phyloP scores from a whole-genome alignment of 92 coral and sea anemone genomes.

The Porites cylindrica region DNA sequence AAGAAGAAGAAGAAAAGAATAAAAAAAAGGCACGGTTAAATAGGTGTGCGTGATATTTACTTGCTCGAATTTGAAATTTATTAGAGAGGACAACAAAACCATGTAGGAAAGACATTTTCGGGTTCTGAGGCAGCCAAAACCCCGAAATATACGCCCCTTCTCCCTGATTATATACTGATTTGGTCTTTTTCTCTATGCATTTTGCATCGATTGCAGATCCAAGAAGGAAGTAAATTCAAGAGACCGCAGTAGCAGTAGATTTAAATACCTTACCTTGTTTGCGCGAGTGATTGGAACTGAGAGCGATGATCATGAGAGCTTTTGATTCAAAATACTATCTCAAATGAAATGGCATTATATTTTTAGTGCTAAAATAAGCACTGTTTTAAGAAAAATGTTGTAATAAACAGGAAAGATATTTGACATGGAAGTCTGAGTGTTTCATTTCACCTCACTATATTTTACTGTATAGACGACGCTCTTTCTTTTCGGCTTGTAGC shows the following conservation, averaged over 20 bases:
- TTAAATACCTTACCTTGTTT: not conserved
- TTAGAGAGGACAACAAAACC: too few relatives aligned
- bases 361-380: not conserved
- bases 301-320: not conserved
- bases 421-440: not conserved
- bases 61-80: too few relatives aligned
- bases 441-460: not conserved
- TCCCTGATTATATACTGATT: not conserved
- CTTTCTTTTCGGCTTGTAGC: too few relatives aligned
- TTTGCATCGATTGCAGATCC: not conserved
- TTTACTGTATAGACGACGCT: not conserved
- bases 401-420: constrained; percentile 9
- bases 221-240: too few relatives aligned
- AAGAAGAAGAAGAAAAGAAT: too few relatives aligned
- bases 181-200: not conserved
- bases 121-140: too few relatives aligned
- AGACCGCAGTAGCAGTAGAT: too few relatives aligned
- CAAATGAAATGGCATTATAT: not conserved
- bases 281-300: too few relatives aligned
- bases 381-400: constrained; percentile 1
- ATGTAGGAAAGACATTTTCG: too few relatives aligned
- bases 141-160: too few relatives aligned
- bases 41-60: too few relatives aligned
- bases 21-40: too few relatives aligned
- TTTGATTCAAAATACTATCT: not conserved